Base-by-base conservation (phyloP, 1,140 invertebrate genomes). In the Drosophila ohnishii region DNA sequence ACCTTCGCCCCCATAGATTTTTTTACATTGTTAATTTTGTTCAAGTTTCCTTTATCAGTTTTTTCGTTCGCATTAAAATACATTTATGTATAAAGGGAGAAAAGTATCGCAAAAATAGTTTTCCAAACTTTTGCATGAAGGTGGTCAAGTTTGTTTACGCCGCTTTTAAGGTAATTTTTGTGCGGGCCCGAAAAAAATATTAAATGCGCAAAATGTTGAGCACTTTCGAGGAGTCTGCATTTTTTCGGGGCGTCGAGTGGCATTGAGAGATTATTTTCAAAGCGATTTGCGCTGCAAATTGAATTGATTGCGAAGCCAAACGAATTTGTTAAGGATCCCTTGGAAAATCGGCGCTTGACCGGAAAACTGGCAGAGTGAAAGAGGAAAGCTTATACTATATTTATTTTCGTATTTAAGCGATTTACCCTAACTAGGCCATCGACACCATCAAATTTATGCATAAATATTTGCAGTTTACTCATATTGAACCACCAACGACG, bases 11-110 rank as follows among this genome's bases (percentile, higher is more conserved):
- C 51, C 13, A 19, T 16, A 45, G 45, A 13, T 61, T 51, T 66
- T 50, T 60, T 19, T 37, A 74, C 67, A 48, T 60, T 84, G 82
- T 85, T 81, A 85, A 85, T 84, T 81, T 78, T 71, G 62, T 81
- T 78, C 72, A 80, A 85, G 73, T 85, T 86, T 81, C 37, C 40
- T 58, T 39, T 80, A 85, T 75, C 82, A 78, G 47, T 53, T 73
- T 77, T 82, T 45, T 30, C 45, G 30, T 45, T 66, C 50, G 67
- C 55, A 56, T 61, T 47, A 61, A 63, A 60, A 62, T 37, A 50
- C 42, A 67, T 56, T 56, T 56, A 48, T 53, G 48, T 61, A 57
- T 65, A 75, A 59, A 47, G 22, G 14, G 69, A n/a, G 19, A 25
- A 62, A 70, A 59, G 69, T 70, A 65, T 58, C 7, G 50, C 30